Evolutionary conservation across 1,140 invertebrate species (phyloP), one percentile per base, ranked within the genome.

Genomic region (Penaeus chinensis): DNA sequence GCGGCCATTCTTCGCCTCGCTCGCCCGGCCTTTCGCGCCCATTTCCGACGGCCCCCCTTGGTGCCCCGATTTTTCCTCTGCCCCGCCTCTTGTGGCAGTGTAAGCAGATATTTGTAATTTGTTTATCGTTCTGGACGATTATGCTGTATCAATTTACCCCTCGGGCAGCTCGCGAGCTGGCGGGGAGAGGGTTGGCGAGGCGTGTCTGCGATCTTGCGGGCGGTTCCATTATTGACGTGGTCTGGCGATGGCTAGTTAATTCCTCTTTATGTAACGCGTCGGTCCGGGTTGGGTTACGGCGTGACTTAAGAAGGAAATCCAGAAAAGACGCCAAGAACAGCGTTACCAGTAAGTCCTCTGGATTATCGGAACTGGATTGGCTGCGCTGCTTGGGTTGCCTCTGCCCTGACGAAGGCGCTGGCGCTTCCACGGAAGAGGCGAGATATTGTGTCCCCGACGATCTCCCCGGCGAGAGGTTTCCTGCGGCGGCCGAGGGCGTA

Each of bases 301-400:
- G 69, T 83, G 85, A 76, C 85, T 78, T 87, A 87, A 87, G 85
- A 87, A 80, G 85, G 85, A 87, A 87, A 76, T 81, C 42, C 69
- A 19, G 81, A 32, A 71, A 54, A 86, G 66, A 84, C 16, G 16
- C 61, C 18, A 62, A 22, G 61, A 65, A 66, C 71, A 84, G 83
- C 11, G 24, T 61, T 77, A 54, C 24, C 69, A 62, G 10, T 54
- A 54, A 54, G 54, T 13, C 54, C 54, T 54, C 54, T 5, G 54
- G 54, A 54, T 54, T 54, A 54, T 54, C 54, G 54, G 54, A 11
- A 54, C 54, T 54, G 54, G 16, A 54, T 54, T 54, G 54, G 54
- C 54, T 54, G 54, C 54, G 16, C 71, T 74, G n/a, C 11, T 74
- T 24, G 71, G 54, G 10, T 54, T 54, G 54, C 10, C 54, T 54